Conservation (phyloP, 2,888 invertebrate genomes). For the Muscina levida region DNA sequence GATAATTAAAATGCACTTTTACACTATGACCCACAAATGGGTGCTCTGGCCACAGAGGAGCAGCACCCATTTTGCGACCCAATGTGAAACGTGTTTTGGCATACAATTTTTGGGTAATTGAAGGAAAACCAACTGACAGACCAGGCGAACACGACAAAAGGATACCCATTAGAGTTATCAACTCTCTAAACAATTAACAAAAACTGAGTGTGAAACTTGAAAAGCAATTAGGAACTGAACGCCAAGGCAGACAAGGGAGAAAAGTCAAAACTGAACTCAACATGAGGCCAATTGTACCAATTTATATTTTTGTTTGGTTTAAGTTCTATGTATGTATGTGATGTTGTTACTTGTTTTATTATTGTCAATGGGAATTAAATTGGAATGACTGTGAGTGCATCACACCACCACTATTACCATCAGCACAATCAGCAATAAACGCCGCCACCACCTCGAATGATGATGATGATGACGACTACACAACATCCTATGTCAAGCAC, state of each 20-base stretch:
- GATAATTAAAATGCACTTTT: slow-evolving; percentile 46
- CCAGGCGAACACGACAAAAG: background rate
- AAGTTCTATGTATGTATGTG: background rate
- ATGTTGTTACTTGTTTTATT: slow-evolving; percentile 12
- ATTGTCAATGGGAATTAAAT: slow-evolving; percentile 76
- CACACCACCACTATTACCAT: slow-evolving; percentile 52
- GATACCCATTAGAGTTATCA: background rate
- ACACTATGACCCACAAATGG: slow-evolving; percentile 27
- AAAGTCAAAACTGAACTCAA: slow-evolving; percentile 68
- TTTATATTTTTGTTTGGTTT: slow-evolving; percentile 46
- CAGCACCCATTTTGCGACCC: background rate
- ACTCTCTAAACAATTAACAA: slow-evolving; percentile 43
- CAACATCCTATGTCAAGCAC: too few species aligned
- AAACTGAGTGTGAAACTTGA: slow-evolving; percentile 58
- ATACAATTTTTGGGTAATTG: slow-evolving; percentile 57
- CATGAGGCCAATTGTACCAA: slow-evolving; percentile 67
- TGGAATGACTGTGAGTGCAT: slow-evolving; percentile 71
- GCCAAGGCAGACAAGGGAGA: slow-evolving; percentile 65
- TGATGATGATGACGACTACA: too few species aligned
- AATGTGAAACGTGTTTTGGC: slow-evolving; percentile 64
- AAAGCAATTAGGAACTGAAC: slow-evolving; percentile 69
- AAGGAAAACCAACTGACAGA: slow-evolving; percentile 25
- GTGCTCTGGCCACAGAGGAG: background rate
- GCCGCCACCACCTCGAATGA: too few species aligned
- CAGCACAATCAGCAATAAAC: background rate